Percentiles rank a stretch among this genome's conserved stretches.
phyloP scores from a whole-genome alignment of 2,797 vertebrate species.

The Apodemus agrarius region DNA sequence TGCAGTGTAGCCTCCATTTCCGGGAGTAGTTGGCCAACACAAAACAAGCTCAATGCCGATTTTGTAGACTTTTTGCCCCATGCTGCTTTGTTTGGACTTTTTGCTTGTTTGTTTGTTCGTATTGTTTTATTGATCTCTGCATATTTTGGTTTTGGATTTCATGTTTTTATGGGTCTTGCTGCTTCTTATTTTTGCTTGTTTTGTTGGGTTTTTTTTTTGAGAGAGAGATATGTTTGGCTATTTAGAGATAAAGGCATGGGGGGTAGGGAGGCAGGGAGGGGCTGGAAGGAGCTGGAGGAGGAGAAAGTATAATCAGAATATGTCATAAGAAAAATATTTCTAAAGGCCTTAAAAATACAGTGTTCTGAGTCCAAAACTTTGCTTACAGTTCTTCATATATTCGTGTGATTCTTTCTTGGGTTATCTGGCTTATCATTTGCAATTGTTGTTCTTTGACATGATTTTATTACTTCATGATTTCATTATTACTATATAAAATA shows the following conservation, averaged over 20 bases:
- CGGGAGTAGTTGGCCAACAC: not conserved
- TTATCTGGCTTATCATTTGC: conserved; percentile 33
- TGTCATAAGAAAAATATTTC: not conserved
- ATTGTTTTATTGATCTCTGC: not conserved
- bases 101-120: not conserved
- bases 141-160: not conserved
- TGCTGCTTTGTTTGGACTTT: not conserved
- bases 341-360: conserved; percentile 1
- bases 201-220: not conserved
- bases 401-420: conserved; percentile 43
- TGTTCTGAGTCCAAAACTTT: not conserved
- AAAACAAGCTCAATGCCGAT: not conserved
- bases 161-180: not conserved
- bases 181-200: not conserved
- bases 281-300: not conserved
- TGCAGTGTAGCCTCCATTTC: not conserved
- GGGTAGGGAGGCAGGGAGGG: not conserved
- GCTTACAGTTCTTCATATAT: not conserved
- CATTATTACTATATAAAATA: conserved; percentile 60
- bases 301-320: not conserved
- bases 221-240: not conserved
- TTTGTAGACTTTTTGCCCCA: not conserved
- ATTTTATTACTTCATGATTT: conserved; percentile 36
- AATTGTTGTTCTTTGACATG: conserved; percentile 59
- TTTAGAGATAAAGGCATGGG: not conserved